These are phyloP conservation scores for Drosophila navojoa DNA, from an alignment of 1,140 invertebrate genomes.

Conservation along the genomic window DNA sequence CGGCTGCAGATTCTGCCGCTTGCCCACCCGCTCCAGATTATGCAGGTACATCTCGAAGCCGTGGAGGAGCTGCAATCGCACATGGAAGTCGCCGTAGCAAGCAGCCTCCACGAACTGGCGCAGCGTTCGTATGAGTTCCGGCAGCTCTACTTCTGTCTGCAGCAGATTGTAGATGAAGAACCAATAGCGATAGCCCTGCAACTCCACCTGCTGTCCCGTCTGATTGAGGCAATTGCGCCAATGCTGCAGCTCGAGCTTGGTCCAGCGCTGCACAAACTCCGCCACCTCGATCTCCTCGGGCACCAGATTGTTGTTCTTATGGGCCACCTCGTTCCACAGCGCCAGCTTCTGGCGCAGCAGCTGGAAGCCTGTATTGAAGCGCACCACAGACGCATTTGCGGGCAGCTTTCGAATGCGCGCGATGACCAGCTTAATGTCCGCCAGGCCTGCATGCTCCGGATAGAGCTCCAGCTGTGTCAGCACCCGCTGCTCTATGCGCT, in stretches of 20 bases:
- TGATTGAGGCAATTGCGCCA: constrained; percentile 92
- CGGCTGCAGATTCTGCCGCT: constrained; percentile 72
- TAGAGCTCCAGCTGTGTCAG: constrained; percentile 91
- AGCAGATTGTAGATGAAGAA: constrained; percentile 92
- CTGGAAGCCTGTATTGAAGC: constrained; percentile 96
- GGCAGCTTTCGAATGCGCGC: constrained; percentile 91
- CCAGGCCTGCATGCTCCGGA: constrained; percentile 95
- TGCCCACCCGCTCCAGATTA: constrained; percentile 52
- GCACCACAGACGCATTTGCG: constrained; percentile 91
- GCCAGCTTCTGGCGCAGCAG: constrained; percentile 92
- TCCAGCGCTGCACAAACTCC: constrained; percentile 94
- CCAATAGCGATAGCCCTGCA: constrained; percentile 93
- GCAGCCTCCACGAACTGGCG: constrained; percentile 94
- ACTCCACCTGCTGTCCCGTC: constrained; percentile 86
- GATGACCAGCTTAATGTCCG: constrained; percentile 89
- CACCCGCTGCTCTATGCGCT: constrained; percentile 87
- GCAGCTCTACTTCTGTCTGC: constrained; percentile 71
- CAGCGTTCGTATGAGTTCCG: constrained; percentile 85
- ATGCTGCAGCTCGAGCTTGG: constrained; percentile 93
- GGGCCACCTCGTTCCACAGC: constrained; percentile 96
- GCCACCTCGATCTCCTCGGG: constrained; percentile 89
- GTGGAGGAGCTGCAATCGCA: constrained; percentile 90
- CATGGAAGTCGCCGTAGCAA: constrained; percentile 92
- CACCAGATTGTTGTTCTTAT: constrained; percentile 92
- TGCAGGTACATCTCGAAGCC: constrained; percentile 78